phyloP scores from a whole-genome alignment of 2,888 invertebrate species.

The Eupithecia centaureata region DNA sequence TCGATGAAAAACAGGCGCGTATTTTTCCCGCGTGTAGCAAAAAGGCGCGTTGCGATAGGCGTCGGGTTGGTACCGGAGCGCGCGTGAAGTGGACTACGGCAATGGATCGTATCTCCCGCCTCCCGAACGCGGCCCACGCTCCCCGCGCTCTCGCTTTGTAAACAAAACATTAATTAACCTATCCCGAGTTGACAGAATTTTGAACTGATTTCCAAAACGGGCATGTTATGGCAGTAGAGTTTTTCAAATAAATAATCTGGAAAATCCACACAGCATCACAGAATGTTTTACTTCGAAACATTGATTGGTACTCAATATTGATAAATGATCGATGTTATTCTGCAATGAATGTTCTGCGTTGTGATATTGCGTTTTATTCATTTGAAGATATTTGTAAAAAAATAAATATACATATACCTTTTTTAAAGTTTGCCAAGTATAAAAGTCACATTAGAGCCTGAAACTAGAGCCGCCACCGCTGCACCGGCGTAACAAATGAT shows the following conservation, averaged over 20 bases:
- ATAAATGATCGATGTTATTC: neutral
- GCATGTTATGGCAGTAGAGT: too few species aligned
- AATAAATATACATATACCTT: too few species aligned
- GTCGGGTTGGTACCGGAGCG: conserved; percentile 67
- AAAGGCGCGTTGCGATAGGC: conserved; percentile 59
- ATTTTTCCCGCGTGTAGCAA: conserved; percentile 49
- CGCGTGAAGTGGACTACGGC: conserved; percentile 61
- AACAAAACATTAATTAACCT: conserved; percentile 48
- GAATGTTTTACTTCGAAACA: too few species aligned
- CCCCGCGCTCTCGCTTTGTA: conserved; percentile 61
- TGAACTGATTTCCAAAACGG: neutral
- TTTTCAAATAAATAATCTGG: too few species aligned
- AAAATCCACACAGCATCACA: too few species aligned
- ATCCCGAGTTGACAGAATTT: neutral
- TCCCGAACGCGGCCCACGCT: conserved; percentile 54
- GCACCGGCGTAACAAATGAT: too few species aligned
- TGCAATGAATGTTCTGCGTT: neutral
- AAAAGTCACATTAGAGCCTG: too few species aligned
- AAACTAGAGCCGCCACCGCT: too few species aligned
- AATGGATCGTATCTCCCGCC: conserved; percentile 60
- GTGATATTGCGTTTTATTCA: too few species aligned
- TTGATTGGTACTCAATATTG: too few species aligned
- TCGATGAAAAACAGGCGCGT: conserved; percentile 43
- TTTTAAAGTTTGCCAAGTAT: too few species aligned
- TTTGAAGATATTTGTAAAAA: too few species aligned